Evolutionary conservation across 2,888 invertebrate species (phyloP).

Genomic region (Athalia rosae): DNA sequence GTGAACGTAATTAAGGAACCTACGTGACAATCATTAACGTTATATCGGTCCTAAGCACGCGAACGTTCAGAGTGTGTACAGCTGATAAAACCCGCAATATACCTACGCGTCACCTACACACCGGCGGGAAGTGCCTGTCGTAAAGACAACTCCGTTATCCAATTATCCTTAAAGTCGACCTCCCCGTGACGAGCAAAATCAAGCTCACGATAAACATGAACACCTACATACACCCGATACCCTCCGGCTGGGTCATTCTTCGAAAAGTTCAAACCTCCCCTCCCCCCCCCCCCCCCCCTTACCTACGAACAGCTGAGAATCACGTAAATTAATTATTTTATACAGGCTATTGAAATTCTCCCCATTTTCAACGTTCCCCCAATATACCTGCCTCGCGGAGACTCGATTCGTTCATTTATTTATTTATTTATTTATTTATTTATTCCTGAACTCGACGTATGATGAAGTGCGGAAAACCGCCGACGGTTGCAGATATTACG

Average conservation of each 20-base stretch:
- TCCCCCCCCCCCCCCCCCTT: too few relatives aligned
- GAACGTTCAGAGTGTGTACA: constrained; percentile 12
- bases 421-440: constrained; percentile 4
- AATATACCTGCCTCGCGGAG: too few relatives aligned
- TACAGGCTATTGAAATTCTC: too few relatives aligned
- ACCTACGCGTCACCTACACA: neutral
- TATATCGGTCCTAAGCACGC: constrained; percentile 29
- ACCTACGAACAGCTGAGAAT: neutral
- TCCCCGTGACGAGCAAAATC: neutral
- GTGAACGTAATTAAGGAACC: constrained; percentile 28
- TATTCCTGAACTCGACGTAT: neutral
- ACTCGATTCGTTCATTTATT: too few relatives aligned
- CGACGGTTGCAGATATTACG: too few relatives aligned
- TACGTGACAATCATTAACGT: constrained; percentile 36
- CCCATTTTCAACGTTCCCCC: too few relatives aligned
- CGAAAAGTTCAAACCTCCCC: neutral
- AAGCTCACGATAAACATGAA: neutral
- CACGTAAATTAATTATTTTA: neutral
- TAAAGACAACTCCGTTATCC: constrained; percentile 18
- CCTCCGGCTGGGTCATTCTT: too few relatives aligned
- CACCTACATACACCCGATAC: too few relatives aligned
- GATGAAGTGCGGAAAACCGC: neutral
- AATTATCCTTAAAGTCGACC: constrained; percentile 33
- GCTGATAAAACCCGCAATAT: constrained; percentile 23
- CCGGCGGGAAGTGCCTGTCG: constrained; percentile 20